Base-by-base conservation (phyloP, 1,140 invertebrate species). In the Lethrus apterus region DNA sequence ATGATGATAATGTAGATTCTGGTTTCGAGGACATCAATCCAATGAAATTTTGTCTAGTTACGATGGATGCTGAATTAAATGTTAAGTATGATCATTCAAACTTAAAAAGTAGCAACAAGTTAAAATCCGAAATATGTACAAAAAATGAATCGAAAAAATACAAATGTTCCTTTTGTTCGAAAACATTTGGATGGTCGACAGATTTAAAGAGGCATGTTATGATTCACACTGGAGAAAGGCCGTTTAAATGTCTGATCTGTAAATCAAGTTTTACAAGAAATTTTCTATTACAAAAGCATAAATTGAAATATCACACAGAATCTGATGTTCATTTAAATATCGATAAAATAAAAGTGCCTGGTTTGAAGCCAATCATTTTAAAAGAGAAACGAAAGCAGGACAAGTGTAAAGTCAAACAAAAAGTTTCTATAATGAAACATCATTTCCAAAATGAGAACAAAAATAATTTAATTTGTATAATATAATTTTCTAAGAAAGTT, bases 231-330 rank as follows among this genome's bases (percentile, higher is more conserved):
- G 45, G 45, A n/a, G 48, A 54, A 30, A 14, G 45, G 17, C 44
- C 44, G 9, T 54, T 51, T 36, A 40, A 51, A 35, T 54, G 52
- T 31, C 19, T 33, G n/a, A 15, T 18, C 3, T 54, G 52, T 46
- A 23, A 44, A 32, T 43, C 29, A 8, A 44, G 11, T 19, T 52
- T 48, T 50, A 67, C 65, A 7, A 52, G 66, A 19, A 69, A 67
- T 36, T 67, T 66, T 48, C 49, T 69, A 11, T 48, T 69, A 29
- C 60, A 65, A 51, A 69, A 67, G 50, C 67, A 69, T 51, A 34
- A 57, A 30, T 29, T 44, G 2, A 64, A 64, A 55, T 26, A 59
- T 26, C 61, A 65, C 29, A 9, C 11, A 7, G 7, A 42, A 8
- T 10, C 15, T 14, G 20, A 44, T 21, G 11, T 45, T 2, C 9